Conservation (phyloP, 1,140 invertebrate species). For the Kradibia gibbosae region DNA sequence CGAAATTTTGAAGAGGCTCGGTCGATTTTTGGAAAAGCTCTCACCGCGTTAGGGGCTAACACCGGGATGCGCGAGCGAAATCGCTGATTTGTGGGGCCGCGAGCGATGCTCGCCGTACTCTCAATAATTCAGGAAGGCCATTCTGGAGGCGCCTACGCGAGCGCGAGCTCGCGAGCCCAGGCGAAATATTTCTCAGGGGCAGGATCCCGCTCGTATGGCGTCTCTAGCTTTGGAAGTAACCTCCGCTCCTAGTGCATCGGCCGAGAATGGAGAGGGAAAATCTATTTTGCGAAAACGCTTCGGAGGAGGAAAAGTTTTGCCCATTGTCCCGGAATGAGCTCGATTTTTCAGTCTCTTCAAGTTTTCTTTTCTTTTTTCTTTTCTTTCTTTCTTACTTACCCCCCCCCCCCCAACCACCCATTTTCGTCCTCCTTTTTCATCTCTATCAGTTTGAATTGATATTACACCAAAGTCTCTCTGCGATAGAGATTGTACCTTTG, state of each 20-base stretch:
- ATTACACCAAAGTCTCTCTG: too few relatives aligned
- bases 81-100: slow-evolving; percentile 6
- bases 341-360: slow-evolving; percentile 40
- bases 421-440: too few relatives aligned
- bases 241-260: slow-evolving; percentile 13
- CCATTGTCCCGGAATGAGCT: slow-evolving; percentile 28
- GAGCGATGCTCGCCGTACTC: slow-evolving; percentile 46
- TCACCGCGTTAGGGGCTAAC: not conserved
- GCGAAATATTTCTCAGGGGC: slow-evolving; percentile 62
- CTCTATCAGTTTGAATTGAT: too few relatives aligned
- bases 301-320: not conserved
- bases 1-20: not conserved
- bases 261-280: slow-evolving; percentile 18
- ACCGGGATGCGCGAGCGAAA: not conserved
- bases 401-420: too few relatives aligned
- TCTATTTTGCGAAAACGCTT: slow-evolving; percentile 41
- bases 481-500: too few relatives aligned
- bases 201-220: not conserved
- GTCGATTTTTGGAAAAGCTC: not conserved
- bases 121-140: slow-evolving; percentile 60
- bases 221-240: slow-evolving; percentile 37
- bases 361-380: too few relatives aligned
- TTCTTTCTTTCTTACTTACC: too few relatives aligned
- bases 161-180: slow-evolving; percentile 45
- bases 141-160: too few relatives aligned